Evolutionary conservation across 2,113 vertebrate species (phyloP), one percentile per base, ranked within the genome.

Genomic region (Actenoides lindsayi): DNA sequence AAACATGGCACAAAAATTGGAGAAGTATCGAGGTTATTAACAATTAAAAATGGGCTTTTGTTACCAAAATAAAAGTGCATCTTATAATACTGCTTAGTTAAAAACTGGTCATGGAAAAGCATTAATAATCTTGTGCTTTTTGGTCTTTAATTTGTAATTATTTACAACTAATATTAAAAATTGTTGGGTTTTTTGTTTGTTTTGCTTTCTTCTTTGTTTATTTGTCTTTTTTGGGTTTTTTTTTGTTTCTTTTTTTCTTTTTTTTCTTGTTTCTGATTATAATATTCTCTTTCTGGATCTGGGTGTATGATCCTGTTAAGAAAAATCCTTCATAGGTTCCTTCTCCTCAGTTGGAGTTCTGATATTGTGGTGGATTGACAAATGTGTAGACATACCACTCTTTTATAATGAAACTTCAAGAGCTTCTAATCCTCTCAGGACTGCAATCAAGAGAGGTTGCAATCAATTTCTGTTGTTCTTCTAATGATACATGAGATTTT

Each of bases 381-480:
- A 56, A 90, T 53, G 5, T 71, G 18, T 86, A 78, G 76, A 67
- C 35, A 23, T 65, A 51, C 25, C 1, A 31, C 86, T 84, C 33
- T 54, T 92, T 70, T 89, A 74, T 88, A 83, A 53, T 56, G 68
- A 81, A 89, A 89, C 21, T 90, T 94, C 25, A 70, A 56, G 64
- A 82, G 54, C 27, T 86, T 90, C 64, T 92, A 65, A 92, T 94
- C 39, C 76, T 92, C 46, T 14, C 30, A 81, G 76, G 42, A 41
- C 13, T 90, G 46, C 64, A 95, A 93, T 89, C 83, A 89, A 67
- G 71, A 83, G 48, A 25, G 71, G 27, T 75, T 78, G 30, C 44
- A 92, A 90, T 96, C 79, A 81, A n/a, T 88, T 92, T 92, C 76
- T 93, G 48, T 95, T 90, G 64, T 95, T 96, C 76, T 75, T 70